Percentiles rank a stretch among this genome's conserved stretches.
Evolutionary conservation across 2,888 invertebrate genomes (phyloP).

Genomic region (Tricholauxania praeusta): DNA sequence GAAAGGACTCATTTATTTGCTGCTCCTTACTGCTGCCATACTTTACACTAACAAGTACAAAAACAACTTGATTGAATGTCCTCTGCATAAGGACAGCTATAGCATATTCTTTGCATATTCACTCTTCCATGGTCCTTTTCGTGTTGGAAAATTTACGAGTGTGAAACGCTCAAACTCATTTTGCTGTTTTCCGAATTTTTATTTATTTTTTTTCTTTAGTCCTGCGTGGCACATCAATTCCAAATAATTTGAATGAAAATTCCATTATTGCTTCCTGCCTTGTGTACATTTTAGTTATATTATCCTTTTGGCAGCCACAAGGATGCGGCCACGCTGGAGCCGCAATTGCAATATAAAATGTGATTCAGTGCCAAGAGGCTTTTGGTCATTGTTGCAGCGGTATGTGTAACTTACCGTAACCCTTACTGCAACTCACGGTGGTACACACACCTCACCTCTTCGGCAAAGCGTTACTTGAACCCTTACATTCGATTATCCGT

Average conservation of each 20-base stretch:
- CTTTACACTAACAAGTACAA: slow-evolving; percentile 14
- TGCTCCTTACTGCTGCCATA: slow-evolving; percentile 35
- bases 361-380: slow-evolving; percentile 52
- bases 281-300: neutral
- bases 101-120: slow-evolving; percentile 21
- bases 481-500: slow-evolving; percentile 57
- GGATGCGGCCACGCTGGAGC: slow-evolving; percentile 36
- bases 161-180: slow-evolving; percentile 19
- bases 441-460: neutral
- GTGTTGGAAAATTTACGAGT: slow-evolving; percentile 42
- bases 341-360: slow-evolving; percentile 49
- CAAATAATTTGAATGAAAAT: slow-evolving; percentile 67
- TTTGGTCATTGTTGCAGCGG: slow-evolving; percentile 40
- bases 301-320: slow-evolving; percentile 44
- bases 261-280: slow-evolving; percentile 65
- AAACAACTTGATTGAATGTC: slow-evolving; percentile 34
- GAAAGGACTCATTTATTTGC: slow-evolving; percentile 11
- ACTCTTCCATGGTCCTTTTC: neutral
- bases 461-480: slow-evolving; percentile 33
- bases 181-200: too few relatives aligned
- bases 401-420: slow-evolving; percentile 22
- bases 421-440: slow-evolving; percentile 43
- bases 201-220: neutral
- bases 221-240: slow-evolving; percentile 33
- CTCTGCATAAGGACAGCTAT: slow-evolving; percentile 11